These are phyloP conservation scores for Oligia fasciuncula DNA, from an alignment of 2,888 invertebrate species.

Conservation along the genomic window DNA sequence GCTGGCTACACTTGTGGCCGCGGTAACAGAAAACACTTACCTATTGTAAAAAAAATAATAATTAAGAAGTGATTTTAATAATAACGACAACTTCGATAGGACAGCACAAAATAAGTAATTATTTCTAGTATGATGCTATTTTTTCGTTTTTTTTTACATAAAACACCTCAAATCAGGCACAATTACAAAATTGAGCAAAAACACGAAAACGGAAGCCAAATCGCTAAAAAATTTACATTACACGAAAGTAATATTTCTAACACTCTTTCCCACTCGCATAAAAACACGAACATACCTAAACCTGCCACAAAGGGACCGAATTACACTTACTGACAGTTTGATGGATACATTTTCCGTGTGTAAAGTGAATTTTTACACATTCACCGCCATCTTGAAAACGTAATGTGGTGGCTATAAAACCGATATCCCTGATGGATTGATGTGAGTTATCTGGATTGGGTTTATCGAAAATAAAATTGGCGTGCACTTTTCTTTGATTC, in stretches of 20 bases:
- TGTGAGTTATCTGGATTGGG: constrained; percentile 15
- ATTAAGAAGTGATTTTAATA: not conserved
- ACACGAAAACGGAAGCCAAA: not conserved
- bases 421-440: constrained; percentile 52
- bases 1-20: constrained; percentile 3
- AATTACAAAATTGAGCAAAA: not conserved
- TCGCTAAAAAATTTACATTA: not conserved
- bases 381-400: constrained; percentile 49
- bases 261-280: constrained; percentile 7
- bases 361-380: constrained; percentile 61
- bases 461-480: constrained; percentile 45
- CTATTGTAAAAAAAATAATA: too few species aligned
- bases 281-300: constrained; percentile 29
- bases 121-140: not conserved
- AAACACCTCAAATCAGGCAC: not conserved
- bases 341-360: constrained; percentile 58
- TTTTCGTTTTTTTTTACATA: not conserved
- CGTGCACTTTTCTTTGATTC: constrained; percentile 29
- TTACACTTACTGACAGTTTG: constrained; percentile 57
- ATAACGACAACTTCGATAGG: not conserved
- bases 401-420: constrained; percentile 43
- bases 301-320: constrained; percentile 38
- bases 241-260: constrained; percentile 24
- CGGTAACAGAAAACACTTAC: not conserved
- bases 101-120: not conserved